Evolutionary conservation across 2,888 invertebrate genomes (phyloP), one percentile per base, ranked within the genome.

Genomic region (Amiota mariae): DNA sequence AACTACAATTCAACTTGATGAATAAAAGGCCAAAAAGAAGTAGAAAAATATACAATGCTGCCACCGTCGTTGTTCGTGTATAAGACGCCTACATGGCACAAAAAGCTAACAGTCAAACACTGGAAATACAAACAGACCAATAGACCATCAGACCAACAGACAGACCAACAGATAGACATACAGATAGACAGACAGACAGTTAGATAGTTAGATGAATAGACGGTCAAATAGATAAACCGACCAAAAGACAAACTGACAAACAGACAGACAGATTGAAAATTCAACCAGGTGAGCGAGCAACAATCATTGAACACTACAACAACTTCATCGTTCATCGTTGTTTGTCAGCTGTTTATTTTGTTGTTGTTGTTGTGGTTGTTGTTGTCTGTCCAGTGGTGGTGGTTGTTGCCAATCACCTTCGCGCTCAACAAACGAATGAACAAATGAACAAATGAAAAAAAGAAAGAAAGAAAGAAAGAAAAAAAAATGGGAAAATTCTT

Each of bases 401-500:
- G 54, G 67, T 68, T 68, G 51, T 68, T 51, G 54, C 24, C 67
- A 51, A 68, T 68, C 67, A 68, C 67, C 51, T 66, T 48, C 18
- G 51, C 51, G 15, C n/a, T n/a, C n/a, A 47, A 51, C 51, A 18
- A 67, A 67, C 51, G 51, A 57, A 15, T 10, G n/a, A 18, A 15
- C 67, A 15, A 36, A 36, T 6, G 6, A 36, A 36, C 3, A 6
- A 36, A 36, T 6, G 6, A 36, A 36, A 2, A 36, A 36, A 36
- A 4, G 8, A 36, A 36, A 36, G 6, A 36, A 36, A 36, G 6
- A 36, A 36, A 6, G 6, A 36, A 36, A 6, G 6, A 36, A 36
- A 36, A 36, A 68, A 68, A 75, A 79, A 77, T 81, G 79, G 81
- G 78, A 80, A 80, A 80, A 80, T 80, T 75, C 80, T 76, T 71